Base-by-base conservation (phyloP, 2,797 vertebrate species). In the Cryptoprocta ferox region DNA sequence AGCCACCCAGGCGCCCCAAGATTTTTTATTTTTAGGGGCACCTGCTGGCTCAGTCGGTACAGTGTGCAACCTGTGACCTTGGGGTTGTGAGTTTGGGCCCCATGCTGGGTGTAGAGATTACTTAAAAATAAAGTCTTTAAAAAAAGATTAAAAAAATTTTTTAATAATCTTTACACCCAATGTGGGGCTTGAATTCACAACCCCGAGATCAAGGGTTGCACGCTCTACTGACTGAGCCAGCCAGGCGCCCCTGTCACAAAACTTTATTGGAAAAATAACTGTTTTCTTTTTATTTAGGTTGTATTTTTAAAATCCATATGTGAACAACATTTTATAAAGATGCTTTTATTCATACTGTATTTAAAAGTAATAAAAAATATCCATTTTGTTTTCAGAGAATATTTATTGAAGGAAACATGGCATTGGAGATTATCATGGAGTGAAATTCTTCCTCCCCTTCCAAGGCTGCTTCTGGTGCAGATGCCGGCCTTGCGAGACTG, bases 241-340 rank as follows among this genome's bases (percentile, higher is more conserved):
- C 35, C 68, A 37, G 2, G 11, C 19, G 12, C 21, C 6, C 19
- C 68, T 70, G 35, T 18, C 18, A 21, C 0, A 2, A 21, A 35
- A 10, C n/a, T 68, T 21, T 35, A 63, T 35, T 70, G 73, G n/a
- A 92, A 39, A 80, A 89, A 19, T 45, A 90, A 59, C 19, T n/a
- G 35, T 26, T 70, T 91, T 63, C 61, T 68, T 93, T 86, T 28
- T 56, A 56, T 71, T 94, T 83, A n/a, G 45, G 75, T n/a, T 86
- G 1, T 37, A 68, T 18, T 66, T 87, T 85, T 90, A 53, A 86
- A 96, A 89, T 78, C 11, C 35, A 65, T 70, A 45, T 42, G 56
- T 56, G 16, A 84, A 24, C 26, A 65, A 42, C 21, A 10, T 93
- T 95, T 91, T 91, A 87, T 87, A 91, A 95, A 78, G 53, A 66